Percentiles rank a stretch among this genome's conserved stretches.
Conservation (phyloP, 1,140 invertebrate species). For the Matsumurasca onukii region DNA sequence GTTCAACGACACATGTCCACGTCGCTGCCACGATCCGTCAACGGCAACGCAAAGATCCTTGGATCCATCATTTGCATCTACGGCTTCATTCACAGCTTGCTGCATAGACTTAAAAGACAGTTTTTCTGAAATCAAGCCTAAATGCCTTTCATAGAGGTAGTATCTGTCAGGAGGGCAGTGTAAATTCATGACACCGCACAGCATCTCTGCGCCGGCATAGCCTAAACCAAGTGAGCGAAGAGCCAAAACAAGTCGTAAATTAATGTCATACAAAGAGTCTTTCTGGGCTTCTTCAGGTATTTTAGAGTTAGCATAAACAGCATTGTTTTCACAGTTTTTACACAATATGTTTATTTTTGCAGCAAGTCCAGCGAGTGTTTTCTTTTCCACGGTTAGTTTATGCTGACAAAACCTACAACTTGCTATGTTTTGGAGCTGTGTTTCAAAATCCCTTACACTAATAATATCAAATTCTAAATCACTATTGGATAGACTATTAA, state of each 20-base stretch:
- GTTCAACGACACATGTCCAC: slow-evolving; percentile 33
- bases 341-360: neutral
- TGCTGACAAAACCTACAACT: neutral
- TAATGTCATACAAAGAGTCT: slow-evolving; percentile 16
- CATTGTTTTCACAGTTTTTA: neutral
- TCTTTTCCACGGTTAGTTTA: neutral
- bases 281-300: neutral
- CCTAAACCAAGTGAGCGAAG: slow-evolving; percentile 10
- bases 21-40: slow-evolving; percentile 36
- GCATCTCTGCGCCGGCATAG: slow-evolving; percentile 7
- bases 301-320: neutral
- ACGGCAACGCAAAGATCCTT: slow-evolving; percentile 29
- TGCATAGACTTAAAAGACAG: slow-evolving; percentile 19
- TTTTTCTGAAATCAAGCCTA: slow-evolving; percentile 1
- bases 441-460: neutral
- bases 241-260: slow-evolving; percentile 1
- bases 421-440: neutral
- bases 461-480: neutral
- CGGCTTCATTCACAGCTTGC: slow-evolving; percentile 24
- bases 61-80: slow-evolving; percentile 26
- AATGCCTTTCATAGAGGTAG: neutral
- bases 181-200: slow-evolving; percentile 29
- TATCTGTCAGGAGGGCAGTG: slow-evolving; percentile 10
- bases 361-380: neutral
- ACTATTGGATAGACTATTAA: neutral